phyloP scores from a whole-genome alignment of 2,797 vertebrate genomes.

The Triplophysa bombifrons region DNA sequence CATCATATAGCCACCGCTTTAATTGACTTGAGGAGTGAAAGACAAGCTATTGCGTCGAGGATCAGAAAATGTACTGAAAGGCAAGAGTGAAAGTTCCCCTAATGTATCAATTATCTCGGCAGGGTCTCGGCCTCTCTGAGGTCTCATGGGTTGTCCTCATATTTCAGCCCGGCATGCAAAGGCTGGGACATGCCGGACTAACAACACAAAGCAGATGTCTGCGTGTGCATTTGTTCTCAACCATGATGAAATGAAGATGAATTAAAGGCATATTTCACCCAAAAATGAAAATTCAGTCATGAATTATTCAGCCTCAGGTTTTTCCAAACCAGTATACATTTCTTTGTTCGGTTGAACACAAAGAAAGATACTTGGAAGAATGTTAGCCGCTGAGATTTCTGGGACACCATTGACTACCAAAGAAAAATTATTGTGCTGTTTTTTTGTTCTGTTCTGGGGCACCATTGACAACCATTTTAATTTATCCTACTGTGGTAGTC shows the following conservation, averaged over 20 bases:
- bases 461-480: too few species aligned
- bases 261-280: neutral
- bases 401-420: too few species aligned
- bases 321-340: too few species aligned
- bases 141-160: constrained; percentile 14
- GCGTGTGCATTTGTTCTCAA: neutral
- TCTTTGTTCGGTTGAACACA: too few species aligned
- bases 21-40: constrained; percentile 7
- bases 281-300: too few species aligned
- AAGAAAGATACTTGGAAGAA: too few species aligned
- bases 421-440: too few species aligned
- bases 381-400: too few species aligned
- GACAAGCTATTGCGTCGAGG: neutral
- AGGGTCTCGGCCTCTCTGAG: constrained; percentile 6
- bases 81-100: constrained; percentile 20
- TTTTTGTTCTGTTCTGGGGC: too few species aligned
- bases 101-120: constrained; percentile 21
- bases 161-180: constrained; percentile 34
- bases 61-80: constrained; percentile 4
- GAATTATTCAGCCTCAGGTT: too few species aligned
- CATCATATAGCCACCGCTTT: neutral
- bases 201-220: neutral
- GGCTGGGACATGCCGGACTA: neutral
- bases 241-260: neutral
- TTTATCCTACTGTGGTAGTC: too few species aligned